phyloP scores from a whole-genome alignment of 2,888 invertebrate species.

The Parasteatoda lunata region DNA sequence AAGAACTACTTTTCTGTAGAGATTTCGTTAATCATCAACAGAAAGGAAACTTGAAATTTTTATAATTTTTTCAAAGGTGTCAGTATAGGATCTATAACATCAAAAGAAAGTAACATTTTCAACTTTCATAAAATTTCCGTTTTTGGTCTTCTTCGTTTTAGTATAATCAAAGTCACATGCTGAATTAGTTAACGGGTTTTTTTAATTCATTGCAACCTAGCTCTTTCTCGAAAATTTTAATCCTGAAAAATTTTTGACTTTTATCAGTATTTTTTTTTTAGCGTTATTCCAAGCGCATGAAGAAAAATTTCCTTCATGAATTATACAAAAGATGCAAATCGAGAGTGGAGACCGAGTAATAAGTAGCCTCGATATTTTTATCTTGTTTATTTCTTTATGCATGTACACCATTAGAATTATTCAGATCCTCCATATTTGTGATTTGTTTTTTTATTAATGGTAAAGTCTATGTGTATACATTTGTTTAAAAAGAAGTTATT shows the following conservation, averaged over 20 bases:
- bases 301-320: constrained; percentile 43
- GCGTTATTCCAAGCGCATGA: not conserved
- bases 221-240: constrained; percentile 30
- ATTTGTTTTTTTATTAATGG: no score
- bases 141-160: constrained; percentile 21
- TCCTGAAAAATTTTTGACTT: constrained; percentile 27
- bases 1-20: not conserved
- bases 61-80: constrained; percentile 31
- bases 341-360: not conserved
- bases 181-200: constrained; percentile 7
- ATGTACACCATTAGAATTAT: not conserved
- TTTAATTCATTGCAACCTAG: constrained; percentile 13
- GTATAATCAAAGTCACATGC: constrained; percentile 29
- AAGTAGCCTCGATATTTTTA: not conserved
- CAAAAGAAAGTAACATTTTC: constrained; percentile 41
- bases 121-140: constrained; percentile 32
- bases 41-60: not conserved
- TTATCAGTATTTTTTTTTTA: constrained; percentile 15
- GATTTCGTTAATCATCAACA: constrained; percentile 1
- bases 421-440: no score
- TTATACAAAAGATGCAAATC: constrained; percentile 52
- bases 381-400: constrained; percentile 1
- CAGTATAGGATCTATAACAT: constrained; percentile 13
- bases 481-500: no score
- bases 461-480: no score